These are phyloP conservation scores for Scomber scombrus DNA, from an alignment of 2,113 vertebrate genomes.

Conservation along the genomic window DNA sequence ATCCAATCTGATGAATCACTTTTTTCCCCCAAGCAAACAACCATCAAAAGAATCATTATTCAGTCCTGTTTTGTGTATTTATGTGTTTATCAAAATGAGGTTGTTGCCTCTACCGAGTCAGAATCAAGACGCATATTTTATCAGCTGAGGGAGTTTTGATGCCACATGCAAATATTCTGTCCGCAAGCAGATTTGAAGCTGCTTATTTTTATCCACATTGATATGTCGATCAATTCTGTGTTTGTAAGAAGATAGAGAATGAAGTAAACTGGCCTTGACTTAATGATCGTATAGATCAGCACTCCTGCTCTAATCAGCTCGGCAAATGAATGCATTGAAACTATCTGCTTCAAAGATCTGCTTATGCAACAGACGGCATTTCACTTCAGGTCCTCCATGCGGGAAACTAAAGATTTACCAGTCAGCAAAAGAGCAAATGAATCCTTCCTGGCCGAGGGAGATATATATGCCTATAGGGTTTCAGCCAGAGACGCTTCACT, in stretches of 20 bases:
- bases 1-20: background rate
- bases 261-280: background rate
- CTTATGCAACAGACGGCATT: conserved; percentile 57
- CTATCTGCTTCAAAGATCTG: conserved; percentile 45
- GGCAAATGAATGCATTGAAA: conserved; percentile 46
- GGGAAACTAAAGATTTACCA: conserved; percentile 59
- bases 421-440: conserved; percentile 52
- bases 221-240: conserved; percentile 14
- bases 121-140: conserved; percentile 48
- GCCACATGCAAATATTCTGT: background rate
- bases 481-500: conserved; percentile 21
- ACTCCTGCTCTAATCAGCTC: conserved; percentile 43
- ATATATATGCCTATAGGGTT: conserved; percentile 46
- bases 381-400: conserved; percentile 38
- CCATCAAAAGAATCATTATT: conserved; percentile 33
- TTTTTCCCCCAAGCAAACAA: background rate
- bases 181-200: conserved; percentile 6
- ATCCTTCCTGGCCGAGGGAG: conserved; percentile 49
- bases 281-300: conserved; percentile 28
- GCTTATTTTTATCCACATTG: background rate
- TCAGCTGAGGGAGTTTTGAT: conserved; percentile 20
- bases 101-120: conserved; percentile 15
- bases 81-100: conserved; percentile 44
- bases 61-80: conserved; percentile 20
- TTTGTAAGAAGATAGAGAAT: conserved; percentile 2